Conservation (phyloP, 2,797 vertebrate species). For the Chromobotia macracanthus region DNA sequence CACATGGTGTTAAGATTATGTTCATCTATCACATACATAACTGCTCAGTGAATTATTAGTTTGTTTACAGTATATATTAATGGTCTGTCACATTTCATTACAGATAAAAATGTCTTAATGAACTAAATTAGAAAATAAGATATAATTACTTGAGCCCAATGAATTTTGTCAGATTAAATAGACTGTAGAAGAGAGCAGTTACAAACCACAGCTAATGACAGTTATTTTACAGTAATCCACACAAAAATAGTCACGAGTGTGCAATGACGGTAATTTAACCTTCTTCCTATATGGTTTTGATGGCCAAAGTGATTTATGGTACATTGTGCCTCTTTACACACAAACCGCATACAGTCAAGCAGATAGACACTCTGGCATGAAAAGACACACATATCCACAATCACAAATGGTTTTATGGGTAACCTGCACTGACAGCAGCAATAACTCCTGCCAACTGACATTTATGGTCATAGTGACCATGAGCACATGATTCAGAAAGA, state of each 20-base stretch:
- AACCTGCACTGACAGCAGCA: constrained; percentile 39
- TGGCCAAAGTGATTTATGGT: constrained; percentile 35
- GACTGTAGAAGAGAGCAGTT: constrained; percentile 20
- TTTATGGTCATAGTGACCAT: constrained; percentile 42
- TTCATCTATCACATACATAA: constrained; percentile 14
- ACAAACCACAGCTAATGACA: constrained; percentile 22
- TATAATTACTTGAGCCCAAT: constrained; percentile 20
- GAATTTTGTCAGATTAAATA: constrained; percentile 34
- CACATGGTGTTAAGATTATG: constrained; percentile 9
- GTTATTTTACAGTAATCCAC: constrained; percentile 8
- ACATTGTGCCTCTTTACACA: background rate
- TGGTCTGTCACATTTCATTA: constrained; percentile 43
- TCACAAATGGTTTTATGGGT: constrained; percentile 3
- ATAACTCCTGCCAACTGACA: constrained; percentile 33
- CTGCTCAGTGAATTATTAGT: constrained; percentile 17
- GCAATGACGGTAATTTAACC: constrained; percentile 34
- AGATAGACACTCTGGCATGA: background rate
- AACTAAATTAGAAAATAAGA: constrained; percentile 30
- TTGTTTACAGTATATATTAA: constrained; percentile 5
- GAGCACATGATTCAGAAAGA: constrained; percentile 29
- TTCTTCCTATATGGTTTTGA: constrained; percentile 20
- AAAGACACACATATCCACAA: constrained; percentile 20
- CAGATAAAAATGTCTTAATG: constrained; percentile 12
- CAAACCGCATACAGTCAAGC: constrained; percentile 10
- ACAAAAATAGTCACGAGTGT: constrained; percentile 12